phyloP scores from a whole-genome alignment of 2,888 invertebrate genomes.

The Andrena fulva region DNA sequence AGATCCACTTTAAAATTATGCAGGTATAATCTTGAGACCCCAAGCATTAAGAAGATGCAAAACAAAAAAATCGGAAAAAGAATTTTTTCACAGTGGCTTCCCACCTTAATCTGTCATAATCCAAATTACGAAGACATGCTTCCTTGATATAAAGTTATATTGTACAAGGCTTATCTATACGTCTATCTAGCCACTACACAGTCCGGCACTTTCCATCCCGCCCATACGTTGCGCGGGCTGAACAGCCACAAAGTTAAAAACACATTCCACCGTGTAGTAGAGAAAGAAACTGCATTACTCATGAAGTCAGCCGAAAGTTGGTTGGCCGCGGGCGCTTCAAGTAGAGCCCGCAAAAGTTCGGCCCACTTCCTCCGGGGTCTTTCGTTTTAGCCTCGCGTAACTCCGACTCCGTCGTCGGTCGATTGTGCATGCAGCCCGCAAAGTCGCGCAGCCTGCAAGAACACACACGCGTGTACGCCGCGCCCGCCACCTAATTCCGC shows the following conservation, averaged over 20 bases:
- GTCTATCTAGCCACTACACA: not conserved
- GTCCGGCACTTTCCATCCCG: not conserved
- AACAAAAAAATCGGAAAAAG: too few relatives aligned
- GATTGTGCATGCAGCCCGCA: constrained; percentile 65
- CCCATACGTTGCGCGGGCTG: not conserved
- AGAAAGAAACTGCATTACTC: not conserved
- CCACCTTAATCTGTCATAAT: too few relatives aligned
- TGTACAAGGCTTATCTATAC: too few relatives aligned
- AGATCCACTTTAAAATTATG: too few relatives aligned
- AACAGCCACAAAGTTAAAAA: not conserved
- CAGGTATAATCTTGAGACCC: too few relatives aligned
- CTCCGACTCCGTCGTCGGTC: constrained; percentile 24
- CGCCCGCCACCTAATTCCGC: constrained; percentile 57
- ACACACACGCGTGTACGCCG: constrained; percentile 48
- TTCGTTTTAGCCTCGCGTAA: constrained; percentile 14
- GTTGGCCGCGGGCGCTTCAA: not conserved
- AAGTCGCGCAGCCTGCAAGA: constrained; percentile 47
- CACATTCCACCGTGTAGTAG: not conserved
- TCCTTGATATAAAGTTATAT: too few relatives aligned
- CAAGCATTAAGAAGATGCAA: too few relatives aligned
- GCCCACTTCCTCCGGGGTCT: constrained; percentile 19
- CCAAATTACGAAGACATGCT: too few relatives aligned
- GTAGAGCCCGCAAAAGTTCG: constrained; percentile 13
- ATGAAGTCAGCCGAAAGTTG: not conserved
- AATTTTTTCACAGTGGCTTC: too few relatives aligned